A percentile compares a stretch with the other conserved stretches of the same genome.
Conservation (phyloP, 2,797 vertebrate species). For the Kryptopterus vitreolus region DNA sequence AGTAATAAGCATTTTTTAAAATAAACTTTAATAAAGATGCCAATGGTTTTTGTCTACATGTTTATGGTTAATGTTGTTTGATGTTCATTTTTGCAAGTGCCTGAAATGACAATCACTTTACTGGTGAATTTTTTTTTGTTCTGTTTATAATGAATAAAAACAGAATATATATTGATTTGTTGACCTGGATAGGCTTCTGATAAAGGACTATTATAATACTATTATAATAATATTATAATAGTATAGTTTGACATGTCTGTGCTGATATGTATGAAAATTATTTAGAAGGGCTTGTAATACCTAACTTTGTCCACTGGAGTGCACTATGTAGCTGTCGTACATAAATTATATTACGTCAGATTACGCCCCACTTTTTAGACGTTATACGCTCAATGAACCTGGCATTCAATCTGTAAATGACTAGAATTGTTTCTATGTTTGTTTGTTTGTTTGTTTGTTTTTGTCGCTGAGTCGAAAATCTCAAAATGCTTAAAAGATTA, state of each 20-base stretch:
- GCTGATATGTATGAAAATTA: not conserved
- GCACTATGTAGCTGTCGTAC: not conserved
- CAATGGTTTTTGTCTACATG: slow-evolving; percentile 12
- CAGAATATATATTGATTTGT: slow-evolving; percentile 36
- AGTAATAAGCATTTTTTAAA: not conserved
- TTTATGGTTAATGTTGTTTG: slow-evolving; percentile 10
- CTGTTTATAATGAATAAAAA: slow-evolving; percentile 22
- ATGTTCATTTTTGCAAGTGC: slow-evolving; percentile 48
- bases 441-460: too few species aligned
- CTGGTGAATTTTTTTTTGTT: slow-evolving; percentile 18
- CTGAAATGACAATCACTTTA: slow-evolving; percentile 52
- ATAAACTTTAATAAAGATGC: slow-evolving; percentile 20
- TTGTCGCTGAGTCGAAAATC: not conserved
- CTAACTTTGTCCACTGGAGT: not conserved
- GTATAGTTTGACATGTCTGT: not conserved
- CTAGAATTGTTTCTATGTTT: not conserved
- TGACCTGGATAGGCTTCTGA: slow-evolving; percentile 74
- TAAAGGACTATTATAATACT: not conserved
- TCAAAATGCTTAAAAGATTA: not conserved
- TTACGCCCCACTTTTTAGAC: not conserved
- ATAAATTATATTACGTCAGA: not conserved
- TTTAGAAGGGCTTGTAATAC: not conserved
- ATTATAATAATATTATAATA: too few species aligned
- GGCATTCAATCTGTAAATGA: not conserved
- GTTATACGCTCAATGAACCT: not conserved